Conservation (phyloP, 2,113 vertebrate species). For the Pollimyrus isidori region DNA sequence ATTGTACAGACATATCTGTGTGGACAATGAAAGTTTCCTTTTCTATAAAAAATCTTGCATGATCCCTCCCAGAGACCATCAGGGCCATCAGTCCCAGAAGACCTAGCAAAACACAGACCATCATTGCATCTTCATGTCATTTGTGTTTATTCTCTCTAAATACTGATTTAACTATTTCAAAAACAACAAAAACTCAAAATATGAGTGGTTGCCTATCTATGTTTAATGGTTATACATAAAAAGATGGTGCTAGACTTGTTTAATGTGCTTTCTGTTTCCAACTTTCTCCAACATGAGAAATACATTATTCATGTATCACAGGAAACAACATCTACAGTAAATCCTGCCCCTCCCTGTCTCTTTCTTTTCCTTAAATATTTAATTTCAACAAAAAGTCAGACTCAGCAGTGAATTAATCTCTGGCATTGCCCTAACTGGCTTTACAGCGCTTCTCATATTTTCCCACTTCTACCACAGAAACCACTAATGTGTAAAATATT, state of each 20-base stretch:
- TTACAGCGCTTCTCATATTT: background rate
- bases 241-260: background rate
- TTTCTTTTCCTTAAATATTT: constrained; percentile 15
- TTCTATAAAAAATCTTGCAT: background rate
- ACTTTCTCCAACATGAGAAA: constrained; percentile 5
- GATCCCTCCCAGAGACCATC: background rate
- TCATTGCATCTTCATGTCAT: background rate
- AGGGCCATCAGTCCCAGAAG: background rate
- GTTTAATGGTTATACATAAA: background rate
- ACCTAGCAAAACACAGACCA: background rate
- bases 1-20: background rate
- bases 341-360: background rate
- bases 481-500: background rate
- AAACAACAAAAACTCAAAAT: background rate
- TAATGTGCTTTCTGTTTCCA: constrained; percentile 9
- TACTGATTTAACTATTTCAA: background rate
- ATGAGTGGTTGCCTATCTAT: background rate
- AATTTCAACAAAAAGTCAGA: constrained; percentile 13
- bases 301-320: constrained; percentile 19
- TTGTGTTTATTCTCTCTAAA: background rate
- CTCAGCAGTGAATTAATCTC: constrained; percentile 17
- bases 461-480: background rate
- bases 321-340: constrained; percentile 7
- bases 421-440: background rate
- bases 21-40: background rate